phyloP scores from a whole-genome alignment of 2,797 vertebrate genomes.

The Caiman crocodilus region DNA sequence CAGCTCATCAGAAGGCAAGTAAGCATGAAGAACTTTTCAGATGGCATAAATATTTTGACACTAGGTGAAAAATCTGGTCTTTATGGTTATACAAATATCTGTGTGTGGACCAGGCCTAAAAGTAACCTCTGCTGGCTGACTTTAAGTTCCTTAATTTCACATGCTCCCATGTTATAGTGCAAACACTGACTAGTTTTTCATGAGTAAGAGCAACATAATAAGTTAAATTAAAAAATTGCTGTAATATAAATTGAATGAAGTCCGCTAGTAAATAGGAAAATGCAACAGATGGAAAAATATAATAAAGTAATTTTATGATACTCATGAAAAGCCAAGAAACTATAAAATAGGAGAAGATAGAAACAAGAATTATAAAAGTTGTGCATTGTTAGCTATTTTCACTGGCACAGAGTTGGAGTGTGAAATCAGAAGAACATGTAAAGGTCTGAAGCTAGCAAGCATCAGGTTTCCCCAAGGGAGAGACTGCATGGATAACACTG shows the following conservation, averaged over 20 bases:
- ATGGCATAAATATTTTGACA: no score
- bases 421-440: not conserved
- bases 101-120: not conserved
- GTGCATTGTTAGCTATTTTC: conserved; percentile 31
- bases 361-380: conserved; percentile 38
- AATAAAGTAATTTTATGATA: conserved; percentile 63
- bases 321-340: conserved; percentile 50
- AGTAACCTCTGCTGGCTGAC: not conserved
- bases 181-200: not conserved
- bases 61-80: not conserved
- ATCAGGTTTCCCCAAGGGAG: not conserved
- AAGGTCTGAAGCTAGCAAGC: not conserved
- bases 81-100: not conserved
- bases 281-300: conserved; percentile 67
- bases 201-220: conserved; percentile 22
- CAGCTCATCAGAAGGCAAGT: not conserved
- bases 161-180: not conserved
- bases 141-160: not conserved
- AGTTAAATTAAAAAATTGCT: no score
- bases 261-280: conserved; percentile 41
- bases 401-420: not conserved
- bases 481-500: not conserved
- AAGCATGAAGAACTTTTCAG: no score
- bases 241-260: not conserved
- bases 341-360: conserved; percentile 56